A percentile compares a stretch with the other conserved stretches of the same genome.
Conservation (phyloP, 53 echinoderm and acorn worm species). For the Patiria pectinifera region DNA sequence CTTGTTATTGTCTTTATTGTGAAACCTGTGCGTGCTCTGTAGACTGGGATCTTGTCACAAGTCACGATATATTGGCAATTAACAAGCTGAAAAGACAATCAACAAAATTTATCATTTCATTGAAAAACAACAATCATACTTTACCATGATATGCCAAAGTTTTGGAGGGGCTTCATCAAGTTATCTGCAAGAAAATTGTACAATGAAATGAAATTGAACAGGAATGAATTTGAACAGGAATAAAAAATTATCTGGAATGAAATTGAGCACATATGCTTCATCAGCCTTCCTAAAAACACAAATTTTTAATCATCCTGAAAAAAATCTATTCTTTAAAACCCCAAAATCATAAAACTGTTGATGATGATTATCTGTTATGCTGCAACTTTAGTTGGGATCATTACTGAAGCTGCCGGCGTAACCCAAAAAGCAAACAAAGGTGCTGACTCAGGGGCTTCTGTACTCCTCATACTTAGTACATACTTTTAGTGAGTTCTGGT, state of each 20-base stretch:
- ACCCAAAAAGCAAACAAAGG: background rate
- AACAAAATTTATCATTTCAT: too few relatives aligned
- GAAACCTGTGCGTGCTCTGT: too few relatives aligned
- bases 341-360: too few relatives aligned
- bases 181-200: slow-evolving; percentile 75
- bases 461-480: slow-evolving; percentile 34
- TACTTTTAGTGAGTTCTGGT: slow-evolving; percentile 87
- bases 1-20: too few relatives aligned
- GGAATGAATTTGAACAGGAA: background rate
- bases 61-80: too few relatives aligned
- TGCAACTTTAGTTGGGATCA: too few relatives aligned
- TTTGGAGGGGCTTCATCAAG: slow-evolving; percentile 82
- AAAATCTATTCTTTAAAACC: too few relatives aligned
- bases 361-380: too few relatives aligned
- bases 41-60: too few relatives aligned
- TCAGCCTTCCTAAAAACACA: background rate
- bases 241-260: background rate
- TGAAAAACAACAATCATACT: background rate
- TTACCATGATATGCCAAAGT: slow-evolving; percentile 93
- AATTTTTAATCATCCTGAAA: too few relatives aligned
- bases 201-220: background rate
- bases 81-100: too few relatives aligned
- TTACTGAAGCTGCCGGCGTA: background rate
- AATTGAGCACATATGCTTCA: background rate
- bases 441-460: background rate